phyloP scores from a whole-genome alignment of 2,797 vertebrate species.

The Muraenolepis orangiensis region DNA sequence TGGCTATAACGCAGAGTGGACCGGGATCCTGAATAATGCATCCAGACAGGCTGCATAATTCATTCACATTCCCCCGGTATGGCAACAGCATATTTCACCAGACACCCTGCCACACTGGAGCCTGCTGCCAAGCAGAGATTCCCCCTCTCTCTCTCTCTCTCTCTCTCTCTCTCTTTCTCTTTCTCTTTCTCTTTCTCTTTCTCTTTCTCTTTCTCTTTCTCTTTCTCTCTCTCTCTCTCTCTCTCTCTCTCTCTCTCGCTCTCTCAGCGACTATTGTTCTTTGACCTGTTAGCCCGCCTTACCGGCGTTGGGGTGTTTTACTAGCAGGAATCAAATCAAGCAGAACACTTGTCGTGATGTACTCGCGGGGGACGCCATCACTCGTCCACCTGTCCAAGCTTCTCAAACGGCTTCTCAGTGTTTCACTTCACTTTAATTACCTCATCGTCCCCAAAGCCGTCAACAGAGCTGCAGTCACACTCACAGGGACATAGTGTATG shows the following conservation, averaged over 20 bases:
- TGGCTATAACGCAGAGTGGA: slow-evolving; percentile 61
- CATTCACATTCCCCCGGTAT: slow-evolving; percentile 65
- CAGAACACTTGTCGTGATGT: not conserved
- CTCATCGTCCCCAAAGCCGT: slow-evolving; percentile 19
- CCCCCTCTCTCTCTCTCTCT: not conserved
- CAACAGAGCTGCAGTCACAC: slow-evolving; percentile 14
- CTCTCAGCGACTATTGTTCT: slow-evolving; percentile 14
- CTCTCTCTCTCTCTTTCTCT: too few species aligned
- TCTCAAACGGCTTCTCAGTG: slow-evolving; percentile 4
- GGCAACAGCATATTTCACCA: slow-evolving; percentile 63
- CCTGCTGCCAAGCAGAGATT: not conserved
- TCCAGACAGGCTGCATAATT: slow-evolving; percentile 69
- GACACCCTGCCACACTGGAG: slow-evolving; percentile 25
- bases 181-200: too few species aligned
- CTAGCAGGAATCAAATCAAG: not conserved
- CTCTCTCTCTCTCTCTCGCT: too few species aligned
- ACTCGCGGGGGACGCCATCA: slow-evolving; percentile 27
- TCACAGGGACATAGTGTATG: not conserved
- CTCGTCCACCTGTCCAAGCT: slow-evolving; percentile 28
- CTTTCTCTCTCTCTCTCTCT: too few species aligned
- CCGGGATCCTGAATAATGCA: slow-evolving; percentile 70
- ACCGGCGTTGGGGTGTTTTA: slow-evolving; percentile 30
- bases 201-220: too few species aligned
- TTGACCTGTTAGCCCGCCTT: slow-evolving; percentile 26
- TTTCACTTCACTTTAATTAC: slow-evolving; percentile 11